Evolutionary conservation across 2,888 invertebrate species (phyloP).

Genomic region (Frankliniella fusca): DNA sequence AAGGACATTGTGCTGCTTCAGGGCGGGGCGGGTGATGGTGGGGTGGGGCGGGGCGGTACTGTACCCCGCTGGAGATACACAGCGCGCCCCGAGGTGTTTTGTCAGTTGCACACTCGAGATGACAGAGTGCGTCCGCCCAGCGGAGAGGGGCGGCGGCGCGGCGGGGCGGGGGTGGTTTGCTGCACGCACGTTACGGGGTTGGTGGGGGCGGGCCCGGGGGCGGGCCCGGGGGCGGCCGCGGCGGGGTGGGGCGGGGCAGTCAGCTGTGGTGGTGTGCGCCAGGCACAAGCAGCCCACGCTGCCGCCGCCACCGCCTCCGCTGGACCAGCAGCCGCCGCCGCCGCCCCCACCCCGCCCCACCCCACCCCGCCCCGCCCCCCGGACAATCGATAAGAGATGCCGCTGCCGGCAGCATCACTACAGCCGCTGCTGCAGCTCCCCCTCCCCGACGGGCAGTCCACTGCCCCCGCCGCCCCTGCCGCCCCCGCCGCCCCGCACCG

Average conservation of each 20-base stretch:
- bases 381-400: constrained; percentile 24
- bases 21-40: not conserved
- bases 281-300: not conserved
- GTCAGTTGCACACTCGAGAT: too few species aligned
- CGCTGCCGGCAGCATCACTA: constrained; percentile 1
- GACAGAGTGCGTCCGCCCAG: too few species aligned
- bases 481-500: not conserved
- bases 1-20: not conserved
- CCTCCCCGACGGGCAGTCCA: not conserved
- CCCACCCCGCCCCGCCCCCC: not conserved
- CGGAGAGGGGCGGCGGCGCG: not conserved
- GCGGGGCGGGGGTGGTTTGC: not conserved
- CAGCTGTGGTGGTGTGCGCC: not conserved
- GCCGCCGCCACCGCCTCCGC: not conserved
- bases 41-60: not conserved
- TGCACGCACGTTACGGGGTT: not conserved
- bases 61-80: too few species aligned
- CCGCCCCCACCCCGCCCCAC: too few species aligned
- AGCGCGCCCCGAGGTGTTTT: too few species aligned
- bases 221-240: not conserved
- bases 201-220: not conserved
- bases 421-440: constrained; percentile 9
- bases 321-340: too few species aligned
- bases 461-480: not conserved
- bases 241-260: not conserved